Evolutionary conservation across 2,888 invertebrate species (phyloP).

Genomic region (Brenthis hecate): DNA sequence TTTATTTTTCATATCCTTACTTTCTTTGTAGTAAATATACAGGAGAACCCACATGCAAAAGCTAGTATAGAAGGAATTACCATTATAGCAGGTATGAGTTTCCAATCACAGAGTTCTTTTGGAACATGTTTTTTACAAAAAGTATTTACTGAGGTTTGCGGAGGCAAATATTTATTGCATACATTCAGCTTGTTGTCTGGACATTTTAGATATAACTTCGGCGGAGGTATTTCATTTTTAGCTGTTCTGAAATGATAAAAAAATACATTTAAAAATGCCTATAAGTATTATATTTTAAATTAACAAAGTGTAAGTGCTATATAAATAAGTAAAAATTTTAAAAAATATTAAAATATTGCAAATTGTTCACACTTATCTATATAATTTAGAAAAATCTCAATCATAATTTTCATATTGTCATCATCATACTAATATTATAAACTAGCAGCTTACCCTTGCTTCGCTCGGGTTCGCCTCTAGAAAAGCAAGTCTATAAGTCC

Average conservation of each 20-base stretch:
- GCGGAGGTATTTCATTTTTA: conserved; percentile 53
- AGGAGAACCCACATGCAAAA: neutral
- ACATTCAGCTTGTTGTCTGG: conserved; percentile 52
- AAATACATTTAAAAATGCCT: no score
- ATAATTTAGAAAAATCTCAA: no score
- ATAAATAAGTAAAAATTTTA: no score
- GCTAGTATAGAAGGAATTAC: conserved; percentile 36
- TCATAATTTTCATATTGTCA: no score
- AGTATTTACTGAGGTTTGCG: conserved; percentile 9
- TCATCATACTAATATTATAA: no score
- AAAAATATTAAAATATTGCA: no score
- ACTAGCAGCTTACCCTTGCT: no score
- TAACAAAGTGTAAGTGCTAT: no score
- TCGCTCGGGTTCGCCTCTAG: no score
- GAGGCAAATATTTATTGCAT: conserved; percentile 42
- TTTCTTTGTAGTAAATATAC: neutral
- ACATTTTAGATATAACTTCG: conserved; percentile 60
- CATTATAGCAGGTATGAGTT: conserved; percentile 50
- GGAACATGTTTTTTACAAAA: conserved; percentile 41
- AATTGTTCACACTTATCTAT: no score
- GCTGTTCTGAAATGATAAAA: conserved; percentile 48
- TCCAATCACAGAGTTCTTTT: conserved; percentile 62
- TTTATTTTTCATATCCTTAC: neutral
- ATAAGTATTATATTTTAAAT: no score
- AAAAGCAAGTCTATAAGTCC: no score